Percentiles rank a stretch among this genome's conserved stretches.
phyloP scores from a whole-genome alignment of 2,888 invertebrate genomes.

The Platypus cylindrus region DNA sequence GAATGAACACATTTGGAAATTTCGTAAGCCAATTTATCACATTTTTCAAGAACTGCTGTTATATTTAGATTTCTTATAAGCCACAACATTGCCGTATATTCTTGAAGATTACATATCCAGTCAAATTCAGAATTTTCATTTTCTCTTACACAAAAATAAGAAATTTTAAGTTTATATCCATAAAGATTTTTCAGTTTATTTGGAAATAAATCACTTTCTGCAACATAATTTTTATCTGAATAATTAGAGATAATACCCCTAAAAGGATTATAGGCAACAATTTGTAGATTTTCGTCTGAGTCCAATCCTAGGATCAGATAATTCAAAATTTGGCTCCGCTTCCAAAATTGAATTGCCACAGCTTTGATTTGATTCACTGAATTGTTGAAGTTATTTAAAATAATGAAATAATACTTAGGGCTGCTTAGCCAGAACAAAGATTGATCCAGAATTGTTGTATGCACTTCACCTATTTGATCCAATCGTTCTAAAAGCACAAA shows the following conservation, averaged over 20 bases:
- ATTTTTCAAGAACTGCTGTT: neutral
- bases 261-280: conserved; percentile 1
- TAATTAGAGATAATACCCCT: too few species aligned
- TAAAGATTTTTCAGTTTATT: conserved; percentile 2
- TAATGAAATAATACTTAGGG: conserved; percentile 1
- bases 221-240: neutral
- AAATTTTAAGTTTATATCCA: conserved; percentile 2
- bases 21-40: conserved; percentile 1
- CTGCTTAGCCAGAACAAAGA: neutral
- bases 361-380: neutral
- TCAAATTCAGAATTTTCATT: neutral
- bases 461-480: neutral
- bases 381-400: neutral
- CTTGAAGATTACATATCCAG: neutral
- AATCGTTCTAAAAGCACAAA: neutral
- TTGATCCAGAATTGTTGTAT: neutral
- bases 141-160: neutral
- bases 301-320: neutral
- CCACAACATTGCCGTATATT: conserved; percentile 2
- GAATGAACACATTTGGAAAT: too few species aligned
- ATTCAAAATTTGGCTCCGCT: neutral
- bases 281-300: neutral
- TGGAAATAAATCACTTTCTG: conserved; percentile 1
- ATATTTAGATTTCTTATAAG: conserved; percentile 6
- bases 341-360: neutral